phyloP scores from a whole-genome alignment of 2,113 vertebrate genomes.

The Columba livia region DNA sequence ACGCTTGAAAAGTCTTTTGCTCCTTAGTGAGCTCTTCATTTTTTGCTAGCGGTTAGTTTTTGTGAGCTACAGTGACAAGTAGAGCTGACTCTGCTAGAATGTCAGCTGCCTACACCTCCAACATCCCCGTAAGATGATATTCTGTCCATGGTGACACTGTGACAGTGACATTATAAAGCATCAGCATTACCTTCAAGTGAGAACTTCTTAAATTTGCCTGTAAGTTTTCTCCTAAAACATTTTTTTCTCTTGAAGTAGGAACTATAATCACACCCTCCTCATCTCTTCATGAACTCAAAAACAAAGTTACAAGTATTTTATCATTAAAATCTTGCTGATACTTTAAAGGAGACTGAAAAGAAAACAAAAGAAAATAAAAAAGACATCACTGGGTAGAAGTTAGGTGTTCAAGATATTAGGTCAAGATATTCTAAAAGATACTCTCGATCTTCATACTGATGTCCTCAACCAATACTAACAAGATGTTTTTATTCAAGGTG shows the following conservation, averaged over 20 bases:
- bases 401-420: not conserved
- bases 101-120: not conserved
- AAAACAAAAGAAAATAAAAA: not conserved
- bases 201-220: not conserved
- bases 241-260: not conserved
- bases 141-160: not conserved
- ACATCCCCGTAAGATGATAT: fast-evolving
- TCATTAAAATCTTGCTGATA: not conserved
- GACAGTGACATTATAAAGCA: not conserved
- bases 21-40: not conserved
- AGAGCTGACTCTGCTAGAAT: not conserved
- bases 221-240: not conserved
- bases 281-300: not conserved
- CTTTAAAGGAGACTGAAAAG: not conserved
- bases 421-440: not conserved
- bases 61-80: not conserved
- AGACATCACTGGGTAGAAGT: not conserved
- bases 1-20: not conserved
- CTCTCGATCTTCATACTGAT: not conserved
- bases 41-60: not conserved
- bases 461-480: not conserved
- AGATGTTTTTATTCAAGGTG: not conserved
- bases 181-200: not conserved
- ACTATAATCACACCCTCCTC: not conserved
- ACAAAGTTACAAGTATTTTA: not conserved